phyloP scores from a whole-genome alignment of 2,797 vertebrate species.

The Sparus aurata region DNA sequence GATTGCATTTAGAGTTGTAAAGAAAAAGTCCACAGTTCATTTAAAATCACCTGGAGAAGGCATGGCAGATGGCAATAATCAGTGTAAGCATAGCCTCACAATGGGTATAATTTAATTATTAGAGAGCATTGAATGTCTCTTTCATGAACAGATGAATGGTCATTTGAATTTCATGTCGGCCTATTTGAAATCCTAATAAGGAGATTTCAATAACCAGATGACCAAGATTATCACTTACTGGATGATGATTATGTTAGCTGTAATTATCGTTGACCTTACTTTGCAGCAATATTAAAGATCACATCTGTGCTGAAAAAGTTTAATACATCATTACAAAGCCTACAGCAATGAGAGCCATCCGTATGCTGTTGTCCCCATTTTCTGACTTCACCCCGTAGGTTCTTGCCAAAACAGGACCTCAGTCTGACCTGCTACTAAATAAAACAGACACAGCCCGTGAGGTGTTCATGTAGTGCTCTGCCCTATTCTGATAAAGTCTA shows the following conservation, averaged over 20 bases:
- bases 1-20: neutral
- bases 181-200: constrained; percentile 52
- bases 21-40: neutral
- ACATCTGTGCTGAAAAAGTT: constrained; percentile 16
- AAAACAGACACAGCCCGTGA: constrained; percentile 49
- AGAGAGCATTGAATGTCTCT: constrained; percentile 30
- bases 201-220: constrained; percentile 50
- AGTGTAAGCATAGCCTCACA: constrained; percentile 15
- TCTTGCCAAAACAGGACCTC: constrained; percentile 53
- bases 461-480: constrained; percentile 18
- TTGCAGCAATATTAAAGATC: constrained; percentile 36
- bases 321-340: constrained; percentile 20
- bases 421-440: constrained; percentile 42
- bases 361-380: constrained; percentile 30
- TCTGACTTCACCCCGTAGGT: constrained; percentile 30
- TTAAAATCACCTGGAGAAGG: constrained; percentile 11
- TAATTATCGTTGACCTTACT: constrained; percentile 55
- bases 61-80: constrained; percentile 17
- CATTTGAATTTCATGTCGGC: constrained; percentile 44
- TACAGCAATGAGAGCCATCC: constrained; percentile 7
- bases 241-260: constrained; percentile 42
- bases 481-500: constrained; percentile 12
- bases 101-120: constrained; percentile 43
- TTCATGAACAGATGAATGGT: constrained; percentile 54
- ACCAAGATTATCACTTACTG: constrained; percentile 28